Evolutionary conservation across 2,113 vertebrate species (phyloP).

Genomic region (Chitala chitala): DNA sequence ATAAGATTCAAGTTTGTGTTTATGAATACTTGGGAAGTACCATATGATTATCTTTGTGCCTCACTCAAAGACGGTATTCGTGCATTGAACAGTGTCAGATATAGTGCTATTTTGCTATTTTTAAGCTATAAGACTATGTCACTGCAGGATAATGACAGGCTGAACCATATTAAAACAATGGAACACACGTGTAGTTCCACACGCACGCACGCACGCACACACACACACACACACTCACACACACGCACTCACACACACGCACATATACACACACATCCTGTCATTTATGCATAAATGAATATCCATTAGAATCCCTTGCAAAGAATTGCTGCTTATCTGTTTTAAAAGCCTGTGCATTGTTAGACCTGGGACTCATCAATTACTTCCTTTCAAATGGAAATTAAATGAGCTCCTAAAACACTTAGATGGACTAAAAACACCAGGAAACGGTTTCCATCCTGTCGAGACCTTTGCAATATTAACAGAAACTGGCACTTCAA

Average conservation of each 20-base stretch:
- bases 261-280: neutral
- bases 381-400: neutral
- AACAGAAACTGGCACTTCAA: neutral
- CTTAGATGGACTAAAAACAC: neutral
- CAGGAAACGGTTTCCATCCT: neutral
- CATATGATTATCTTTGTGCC: no score
- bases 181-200: no score
- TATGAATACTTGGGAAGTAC: neutral
- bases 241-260: no score
- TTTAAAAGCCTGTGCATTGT: neutral
- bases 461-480: neutral
- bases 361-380: neutral
- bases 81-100: no score
- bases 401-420: conserved; percentile 12
- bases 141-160: no score
- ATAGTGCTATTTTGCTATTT: no score
- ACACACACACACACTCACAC: no score
- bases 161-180: no score
- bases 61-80: no score
- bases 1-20: neutral
- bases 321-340: neutral
- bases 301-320: neutral
- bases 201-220: no score
- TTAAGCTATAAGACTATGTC: no score
- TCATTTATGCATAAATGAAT: conserved; percentile 5